These are phyloP conservation scores for Tricholaema leucomelas DNA, from an alignment of 2,113 vertebrate species.

Conservation along the genomic window DNA sequence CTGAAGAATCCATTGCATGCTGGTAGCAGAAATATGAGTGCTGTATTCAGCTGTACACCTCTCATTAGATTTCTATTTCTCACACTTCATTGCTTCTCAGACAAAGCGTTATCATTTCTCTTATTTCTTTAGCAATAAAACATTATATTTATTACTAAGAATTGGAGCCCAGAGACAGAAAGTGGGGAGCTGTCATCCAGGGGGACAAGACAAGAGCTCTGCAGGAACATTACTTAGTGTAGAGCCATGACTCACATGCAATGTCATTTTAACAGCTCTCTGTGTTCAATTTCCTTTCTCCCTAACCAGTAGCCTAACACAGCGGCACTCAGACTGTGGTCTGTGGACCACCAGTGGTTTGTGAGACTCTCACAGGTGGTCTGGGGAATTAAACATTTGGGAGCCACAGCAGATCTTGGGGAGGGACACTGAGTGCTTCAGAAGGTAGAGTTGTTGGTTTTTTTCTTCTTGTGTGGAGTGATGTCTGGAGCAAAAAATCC, in stretches of 20 bases:
- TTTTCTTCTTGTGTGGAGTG: not conserved
- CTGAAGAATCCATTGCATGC: not conserved
- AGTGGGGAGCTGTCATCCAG: not conserved
- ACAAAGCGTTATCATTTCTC: conserved; percentile 36
- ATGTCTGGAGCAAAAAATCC: not conserved
- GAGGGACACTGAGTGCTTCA: not conserved
- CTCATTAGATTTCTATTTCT: conserved; percentile 38
- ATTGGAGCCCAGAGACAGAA: not conserved
- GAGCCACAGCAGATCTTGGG: not conserved
- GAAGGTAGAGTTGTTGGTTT: not conserved
- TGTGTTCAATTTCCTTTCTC: conserved; percentile 57
- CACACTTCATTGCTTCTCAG: conserved; percentile 32
- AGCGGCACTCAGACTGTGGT: not conserved
- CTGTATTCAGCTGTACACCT: not conserved
- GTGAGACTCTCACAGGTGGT: conserved; percentile 11
- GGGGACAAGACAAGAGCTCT: conserved; percentile 5
- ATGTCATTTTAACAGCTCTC: conserved; percentile 48
- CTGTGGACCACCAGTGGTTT: conserved; percentile 22
- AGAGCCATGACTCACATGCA: conserved; percentile 23
- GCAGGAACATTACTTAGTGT: not conserved
- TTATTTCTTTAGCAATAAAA: conserved; percentile 31
- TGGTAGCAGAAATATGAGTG: not conserved
- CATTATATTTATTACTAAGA: conserved; percentile 20
- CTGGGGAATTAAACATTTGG: not conserved
- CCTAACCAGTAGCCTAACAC: conserved; percentile 23